Conservation (phyloP, 2,888 invertebrate genomes). For the Tenthredo amoena region DNA sequence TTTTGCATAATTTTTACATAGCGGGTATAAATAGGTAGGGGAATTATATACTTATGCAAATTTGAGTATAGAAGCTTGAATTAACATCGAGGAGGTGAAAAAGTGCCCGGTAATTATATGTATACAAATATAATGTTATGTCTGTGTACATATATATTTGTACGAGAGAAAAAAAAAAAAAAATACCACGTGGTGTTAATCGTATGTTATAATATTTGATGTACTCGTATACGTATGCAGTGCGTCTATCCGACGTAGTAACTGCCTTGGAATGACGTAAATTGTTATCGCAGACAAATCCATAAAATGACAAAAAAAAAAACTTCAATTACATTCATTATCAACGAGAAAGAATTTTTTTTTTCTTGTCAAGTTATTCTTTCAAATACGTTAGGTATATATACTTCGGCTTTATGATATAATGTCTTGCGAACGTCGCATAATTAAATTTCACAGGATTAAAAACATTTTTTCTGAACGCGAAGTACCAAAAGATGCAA, state of each 20-base stretch:
- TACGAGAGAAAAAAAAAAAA: not conserved
- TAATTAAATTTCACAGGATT: too few species aligned
- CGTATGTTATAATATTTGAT: not conserved
- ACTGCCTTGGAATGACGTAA: conserved; percentile 2
- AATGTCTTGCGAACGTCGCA: too few species aligned
- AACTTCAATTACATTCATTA: not conserved
- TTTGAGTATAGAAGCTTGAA: not conserved
- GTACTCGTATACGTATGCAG: not conserved
- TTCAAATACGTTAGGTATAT: not conserved
- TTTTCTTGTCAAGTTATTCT: not conserved
- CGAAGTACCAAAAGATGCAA: too few species aligned
- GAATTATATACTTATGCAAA: not conserved
- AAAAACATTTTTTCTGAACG: too few species aligned
- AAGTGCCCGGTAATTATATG: not conserved
- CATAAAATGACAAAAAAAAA: conserved; percentile 1
- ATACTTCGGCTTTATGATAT: too few species aligned
- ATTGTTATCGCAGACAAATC: not conserved
- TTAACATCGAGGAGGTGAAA: not conserved
- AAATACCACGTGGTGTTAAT: not conserved
- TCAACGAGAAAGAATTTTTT: not conserved
- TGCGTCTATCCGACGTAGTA: not conserved
- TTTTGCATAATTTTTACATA: not conserved
- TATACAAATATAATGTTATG: not conserved
- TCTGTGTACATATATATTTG: not conserved
- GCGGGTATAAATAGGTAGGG: too few species aligned